Evolutionary conservation across 1,140 invertebrate genomes (phyloP), one percentile per base, ranked within the genome.

Genomic region (Dendrolimus kikuchii): DNA sequence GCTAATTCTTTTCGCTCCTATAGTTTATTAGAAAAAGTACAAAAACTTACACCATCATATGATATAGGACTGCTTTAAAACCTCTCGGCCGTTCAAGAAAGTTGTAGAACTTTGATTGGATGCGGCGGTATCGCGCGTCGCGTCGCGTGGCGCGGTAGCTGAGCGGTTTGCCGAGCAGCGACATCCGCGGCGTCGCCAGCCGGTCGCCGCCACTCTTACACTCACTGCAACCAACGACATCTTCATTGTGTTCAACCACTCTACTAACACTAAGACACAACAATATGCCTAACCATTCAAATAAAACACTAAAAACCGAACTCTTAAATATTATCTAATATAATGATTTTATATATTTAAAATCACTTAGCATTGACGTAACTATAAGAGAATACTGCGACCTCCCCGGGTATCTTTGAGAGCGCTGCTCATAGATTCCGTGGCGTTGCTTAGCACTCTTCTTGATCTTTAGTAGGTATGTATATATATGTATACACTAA

Each of bases 1-100:
- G 23, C 23, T 23, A 23, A 23, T 23, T 23, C 23, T 3, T 23
- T 23, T 23, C 23, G 23, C 23, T 23, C 23, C 5, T 7, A 42
- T 42, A 42, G 41, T 42, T 42, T 42, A 42, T 6, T 7, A 42
- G 5, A 3, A 42, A 42, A 43, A 51, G 8, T 36, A 48, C 40
- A 23, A 49, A 9, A n/a, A 92, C 96, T 97, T 92, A 98, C 96
- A 98, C 94, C 74, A 95, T 88, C 84, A 98, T 91, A 90, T 98
- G 96, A 89, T 98, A 98, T 63, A 93, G 89, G 74, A 96, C 92
- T 55, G 95, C 94, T 78, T 92, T 92, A 79, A 92, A 90, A 62
- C 95, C 94, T 64, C 96, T 91, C 53, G 96, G 96, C 77, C 96
- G 89, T 89, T 98, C 96, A 74, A 98, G 91, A 88, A 98, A 98